Percentiles rank a stretch among this genome's conserved stretches.
These are phyloP conservation scores for Acropora yongei DNA, from an alignment of 64 coral and sea anemone species.

Conservation along the genomic window DNA sequence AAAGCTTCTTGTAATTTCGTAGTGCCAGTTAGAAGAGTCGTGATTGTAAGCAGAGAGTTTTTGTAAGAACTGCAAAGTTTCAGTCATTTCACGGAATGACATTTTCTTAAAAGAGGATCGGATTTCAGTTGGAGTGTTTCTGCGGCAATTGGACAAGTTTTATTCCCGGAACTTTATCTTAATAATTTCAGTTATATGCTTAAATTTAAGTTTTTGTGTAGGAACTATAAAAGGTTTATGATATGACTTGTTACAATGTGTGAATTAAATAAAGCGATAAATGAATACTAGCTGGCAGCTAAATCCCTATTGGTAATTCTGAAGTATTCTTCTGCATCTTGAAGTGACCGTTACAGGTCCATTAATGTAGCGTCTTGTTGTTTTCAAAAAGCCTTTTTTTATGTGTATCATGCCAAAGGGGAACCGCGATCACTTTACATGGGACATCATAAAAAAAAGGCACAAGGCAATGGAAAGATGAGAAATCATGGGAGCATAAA, in stretches of 20 bases:
- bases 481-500: too few relatives aligned
- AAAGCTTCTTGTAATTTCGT: background rate
- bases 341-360: too few relatives aligned
- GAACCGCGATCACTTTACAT: too few relatives aligned
- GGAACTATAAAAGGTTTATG: background rate
- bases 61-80: background rate
- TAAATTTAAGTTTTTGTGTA: background rate
- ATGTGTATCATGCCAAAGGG: too few relatives aligned
- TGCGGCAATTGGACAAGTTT: background rate
- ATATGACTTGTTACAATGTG: background rate
- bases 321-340: too few relatives aligned
- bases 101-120: background rate
- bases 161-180: background rate
- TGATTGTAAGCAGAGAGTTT: background rate
- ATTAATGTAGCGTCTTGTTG: too few relatives aligned
- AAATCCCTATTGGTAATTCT: too few relatives aligned
- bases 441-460: too few relatives aligned
- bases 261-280: background rate
- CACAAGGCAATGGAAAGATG: too few relatives aligned
- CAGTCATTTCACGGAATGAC: background rate
- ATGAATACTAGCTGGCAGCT: background rate
- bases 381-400: too few relatives aligned
- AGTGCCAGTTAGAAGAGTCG: background rate
- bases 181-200: background rate
- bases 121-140: background rate